phyloP scores from a whole-genome alignment of 1,140 invertebrate species.

The Zaprionus capensis region DNA sequence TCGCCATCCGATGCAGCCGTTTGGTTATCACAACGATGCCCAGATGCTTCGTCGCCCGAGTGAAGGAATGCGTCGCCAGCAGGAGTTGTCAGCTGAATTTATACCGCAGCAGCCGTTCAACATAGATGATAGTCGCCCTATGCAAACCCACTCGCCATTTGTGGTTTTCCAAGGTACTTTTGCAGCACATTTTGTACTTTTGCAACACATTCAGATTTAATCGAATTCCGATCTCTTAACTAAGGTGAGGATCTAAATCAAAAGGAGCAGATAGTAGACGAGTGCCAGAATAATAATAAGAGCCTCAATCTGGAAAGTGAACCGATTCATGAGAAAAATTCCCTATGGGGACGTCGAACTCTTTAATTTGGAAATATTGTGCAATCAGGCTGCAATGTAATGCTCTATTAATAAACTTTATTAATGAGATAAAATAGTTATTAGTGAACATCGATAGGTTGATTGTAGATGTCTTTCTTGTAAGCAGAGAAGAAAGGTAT shows the following conservation, averaged over 20 bases:
- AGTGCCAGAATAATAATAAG: neutral
- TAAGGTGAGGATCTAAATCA: neutral
- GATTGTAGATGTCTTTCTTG: no score
- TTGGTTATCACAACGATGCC: neutral
- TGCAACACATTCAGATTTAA: neutral
- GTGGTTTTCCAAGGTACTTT: neutral
- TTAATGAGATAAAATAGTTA: neutral
- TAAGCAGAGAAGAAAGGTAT: no score
- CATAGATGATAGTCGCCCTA: neutral
- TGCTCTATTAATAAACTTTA: neutral
- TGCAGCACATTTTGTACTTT: neutral
- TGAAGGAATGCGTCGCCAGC: constrained; percentile 90
- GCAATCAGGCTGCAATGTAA: neutral
- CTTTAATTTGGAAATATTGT: neutral
- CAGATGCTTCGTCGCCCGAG: constrained; percentile 88
- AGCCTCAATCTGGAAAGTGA: neutral
- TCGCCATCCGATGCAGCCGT: neutral
- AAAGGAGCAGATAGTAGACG: neutral
- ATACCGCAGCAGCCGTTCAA: neutral
- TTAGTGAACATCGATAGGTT: neutral
- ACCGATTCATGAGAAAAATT: neutral
- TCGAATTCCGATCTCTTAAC: neutral
- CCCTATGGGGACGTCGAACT: neutral
- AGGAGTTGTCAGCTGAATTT: constrained; percentile 85
- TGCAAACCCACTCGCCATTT: neutral